Evolutionary conservation across 2,113 vertebrate species (phyloP).

Genomic region (Synchiropus splendidus): DNA sequence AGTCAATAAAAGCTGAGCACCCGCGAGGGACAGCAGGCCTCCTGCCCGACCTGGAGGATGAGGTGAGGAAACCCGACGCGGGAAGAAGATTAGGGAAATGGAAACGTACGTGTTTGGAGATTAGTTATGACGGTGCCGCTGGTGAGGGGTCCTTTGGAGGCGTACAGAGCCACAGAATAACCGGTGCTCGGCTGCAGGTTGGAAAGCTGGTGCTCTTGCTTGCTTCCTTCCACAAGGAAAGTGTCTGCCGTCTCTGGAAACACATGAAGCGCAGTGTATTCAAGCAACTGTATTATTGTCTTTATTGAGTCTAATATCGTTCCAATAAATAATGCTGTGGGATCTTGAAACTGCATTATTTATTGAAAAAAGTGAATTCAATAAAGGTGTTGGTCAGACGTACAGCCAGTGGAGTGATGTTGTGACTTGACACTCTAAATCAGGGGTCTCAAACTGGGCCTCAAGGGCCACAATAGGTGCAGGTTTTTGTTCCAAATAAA

Average conservation of each 20-base stretch:
- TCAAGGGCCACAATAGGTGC: no score
- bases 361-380: no score
- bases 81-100: slow-evolving; percentile 10
- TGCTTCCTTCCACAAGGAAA: slow-evolving; percentile 81
- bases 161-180: slow-evolving; percentile 82
- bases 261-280: slow-evolving; percentile 9
- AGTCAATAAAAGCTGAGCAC: slow-evolving; percentile 4
- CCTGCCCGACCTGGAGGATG: no score
- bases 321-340: no score
- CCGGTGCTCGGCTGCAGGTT: slow-evolving; percentile 79
- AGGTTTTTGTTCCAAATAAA: no score
- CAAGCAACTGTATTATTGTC: no score
- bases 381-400: no score
- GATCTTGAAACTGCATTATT: no score
- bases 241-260: slow-evolving; percentile 81
- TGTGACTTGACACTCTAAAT: no score
- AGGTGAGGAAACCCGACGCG: neutral
- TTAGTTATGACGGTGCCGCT: slow-evolving; percentile 81
- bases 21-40: neutral
- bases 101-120: slow-evolving; percentile 83
- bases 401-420: no score
- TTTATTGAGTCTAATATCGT: no score
- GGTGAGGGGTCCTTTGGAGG: slow-evolving; percentile 81
- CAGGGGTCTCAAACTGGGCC: no score
- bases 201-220: slow-evolving; percentile 79